phyloP scores from a whole-genome alignment of 2,797 vertebrate species.

The Sciaenops ocellatus region DNA sequence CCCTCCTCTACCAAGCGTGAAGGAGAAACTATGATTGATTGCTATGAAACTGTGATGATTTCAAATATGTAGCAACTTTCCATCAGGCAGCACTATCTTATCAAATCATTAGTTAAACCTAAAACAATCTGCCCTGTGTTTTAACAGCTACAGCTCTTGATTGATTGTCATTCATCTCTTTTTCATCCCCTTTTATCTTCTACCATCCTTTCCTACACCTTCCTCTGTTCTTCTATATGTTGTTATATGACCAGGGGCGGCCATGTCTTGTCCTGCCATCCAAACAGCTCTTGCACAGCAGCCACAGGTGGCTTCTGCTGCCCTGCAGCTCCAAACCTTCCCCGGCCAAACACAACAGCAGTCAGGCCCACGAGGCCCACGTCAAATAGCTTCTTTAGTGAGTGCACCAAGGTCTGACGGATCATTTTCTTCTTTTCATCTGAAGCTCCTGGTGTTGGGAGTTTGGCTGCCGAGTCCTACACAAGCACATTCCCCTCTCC shows the following conservation, averaged over 20 bases:
- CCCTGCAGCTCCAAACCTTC: conserved; percentile 62
- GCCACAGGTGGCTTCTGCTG: conserved; percentile 84
- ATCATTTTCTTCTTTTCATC: conserved; percentile 69
- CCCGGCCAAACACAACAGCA: conserved; percentile 77
- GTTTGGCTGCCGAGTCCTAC: conserved; percentile 57
- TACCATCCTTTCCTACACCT: not conserved
- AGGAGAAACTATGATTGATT: too few relatives aligned
- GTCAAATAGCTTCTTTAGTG: conserved; percentile 71
- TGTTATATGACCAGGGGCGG: conserved; percentile 15
- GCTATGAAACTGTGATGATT: too few relatives aligned
- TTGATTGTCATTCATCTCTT: not conserved
- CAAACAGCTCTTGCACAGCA: conserved; percentile 59
- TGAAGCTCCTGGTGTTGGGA: conserved; percentile 51
- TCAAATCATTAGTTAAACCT: not conserved
- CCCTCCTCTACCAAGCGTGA: too few relatives aligned
- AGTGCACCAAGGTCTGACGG: conserved; percentile 60
- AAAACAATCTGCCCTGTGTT: not conserved
- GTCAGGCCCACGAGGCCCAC: conserved; percentile 55
- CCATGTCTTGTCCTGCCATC: conserved; percentile 39
- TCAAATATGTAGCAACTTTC: too few relatives aligned
- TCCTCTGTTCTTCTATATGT: conserved; percentile 7
- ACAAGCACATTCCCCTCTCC: conserved; percentile 69
- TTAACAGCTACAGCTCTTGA: not conserved
- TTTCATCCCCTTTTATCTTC: not conserved
- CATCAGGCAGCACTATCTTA: not conserved